A percentile compares a stretch with the other conserved stretches of the same genome.
Conservation (phyloP, 35 echinoderm and acorn worm species). For the Stichopus chloronotus region DNA sequence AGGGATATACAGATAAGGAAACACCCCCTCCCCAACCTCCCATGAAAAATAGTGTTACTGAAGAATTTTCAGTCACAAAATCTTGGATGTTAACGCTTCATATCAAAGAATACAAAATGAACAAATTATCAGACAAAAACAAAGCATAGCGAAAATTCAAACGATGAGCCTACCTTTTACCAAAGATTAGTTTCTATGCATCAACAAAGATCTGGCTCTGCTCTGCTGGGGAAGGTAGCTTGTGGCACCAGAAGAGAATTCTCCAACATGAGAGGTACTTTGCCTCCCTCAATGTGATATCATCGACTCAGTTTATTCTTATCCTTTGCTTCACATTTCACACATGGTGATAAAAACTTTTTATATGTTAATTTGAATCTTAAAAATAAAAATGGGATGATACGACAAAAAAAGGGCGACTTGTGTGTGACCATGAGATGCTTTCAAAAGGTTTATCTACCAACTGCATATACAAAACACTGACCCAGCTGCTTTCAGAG, state of each 20-base stretch:
- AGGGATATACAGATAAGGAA: too few relatives aligned
- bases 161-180: not conserved
- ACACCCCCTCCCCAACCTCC: too few relatives aligned
- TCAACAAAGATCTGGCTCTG: not conserved
- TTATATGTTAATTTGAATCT: not conserved
- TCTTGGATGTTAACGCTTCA: not conserved
- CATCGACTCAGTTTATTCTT: not conserved
- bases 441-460: slow-evolving; percentile 36
- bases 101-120: not conserved
- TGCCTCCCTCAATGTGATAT: not conserved
- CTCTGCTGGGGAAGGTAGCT: slow-evolving; percentile 42
- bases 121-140: not conserved
- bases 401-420: slow-evolving; percentile 16
- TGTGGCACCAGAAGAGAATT: slow-evolving; percentile 27
- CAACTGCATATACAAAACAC: not conserved
- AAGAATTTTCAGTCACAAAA: too few relatives aligned
- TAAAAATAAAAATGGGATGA: not conserved
- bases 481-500: not conserved
- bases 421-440: slow-evolving; percentile 66
- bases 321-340: not conserved
- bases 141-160: not conserved
- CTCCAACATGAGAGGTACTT: slow-evolving; percentile 2
- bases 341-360: not conserved
- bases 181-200: not conserved
- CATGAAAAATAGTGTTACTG: too few relatives aligned